Percentiles rank a stretch among this genome's conserved stretches.
phyloP scores from a whole-genome alignment of 2,888 invertebrate genomes.

The Rhorus exstirpatorius region DNA sequence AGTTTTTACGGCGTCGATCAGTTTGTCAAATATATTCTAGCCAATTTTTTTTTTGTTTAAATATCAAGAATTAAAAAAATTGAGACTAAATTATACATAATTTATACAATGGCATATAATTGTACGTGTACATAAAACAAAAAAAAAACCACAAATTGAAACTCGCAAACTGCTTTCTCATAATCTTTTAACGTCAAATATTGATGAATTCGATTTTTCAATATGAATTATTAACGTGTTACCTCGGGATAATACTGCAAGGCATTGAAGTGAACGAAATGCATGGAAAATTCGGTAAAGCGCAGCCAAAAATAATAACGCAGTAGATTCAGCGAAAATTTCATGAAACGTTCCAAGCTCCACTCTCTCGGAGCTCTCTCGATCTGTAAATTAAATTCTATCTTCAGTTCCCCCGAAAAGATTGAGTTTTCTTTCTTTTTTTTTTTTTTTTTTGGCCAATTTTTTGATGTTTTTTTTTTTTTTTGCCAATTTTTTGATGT shows the following conservation, averaged over 20 bases:
- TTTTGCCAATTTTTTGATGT: not conserved
- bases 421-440: not conserved
- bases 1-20: no score
- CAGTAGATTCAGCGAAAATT: conserved; percentile 82
- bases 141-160: no score
- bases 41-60: not conserved
- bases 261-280: conserved; percentile 94
- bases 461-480: conserved; percentile 68
- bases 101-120: no score
- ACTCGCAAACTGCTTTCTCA: no score
- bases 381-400: conserved; percentile 73
- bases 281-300: conserved; percentile 90
- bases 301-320: conserved; percentile 90
- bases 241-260: conserved; percentile 90
- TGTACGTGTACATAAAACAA: no score
- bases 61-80: not conserved
- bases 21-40: no score
- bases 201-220: no score
- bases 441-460: not conserved
- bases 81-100: not conserved
- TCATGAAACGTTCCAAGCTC: conserved; percentile 73
- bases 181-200: no score
- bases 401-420: no score
- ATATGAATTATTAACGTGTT: conserved; percentile 67
- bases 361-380: conserved; percentile 84